phyloP scores from a whole-genome alignment of 2,797 vertebrate species.

The Eurystomus glaucurus region DNA sequence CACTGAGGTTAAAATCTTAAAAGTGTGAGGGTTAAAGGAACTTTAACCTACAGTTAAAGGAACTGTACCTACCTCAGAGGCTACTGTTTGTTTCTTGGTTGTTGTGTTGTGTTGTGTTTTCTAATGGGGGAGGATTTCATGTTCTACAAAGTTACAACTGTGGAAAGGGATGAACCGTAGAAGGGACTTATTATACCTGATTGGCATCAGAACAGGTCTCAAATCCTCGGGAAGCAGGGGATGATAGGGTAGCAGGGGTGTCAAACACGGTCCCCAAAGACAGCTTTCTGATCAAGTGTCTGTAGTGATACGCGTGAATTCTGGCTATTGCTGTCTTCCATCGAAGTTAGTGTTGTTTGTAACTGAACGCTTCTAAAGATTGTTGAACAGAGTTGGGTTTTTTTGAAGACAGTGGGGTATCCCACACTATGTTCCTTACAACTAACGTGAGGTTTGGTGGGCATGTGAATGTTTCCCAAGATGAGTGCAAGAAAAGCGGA shows the following conservation, averaged over 20 bases:
- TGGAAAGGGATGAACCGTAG: not conserved
- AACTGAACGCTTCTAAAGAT: not conserved
- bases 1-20: not conserved
- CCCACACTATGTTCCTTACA: not conserved
- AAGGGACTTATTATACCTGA: not conserved
- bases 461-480: not conserved
- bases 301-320: rapidly evolving
- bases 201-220: not conserved
- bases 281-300: not conserved
- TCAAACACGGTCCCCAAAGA: not conserved
- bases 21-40: not conserved
- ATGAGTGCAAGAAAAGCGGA: not conserved
- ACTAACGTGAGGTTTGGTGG: not conserved
- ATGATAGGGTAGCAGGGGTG: not conserved
- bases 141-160: not conserved
- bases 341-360: not conserved
- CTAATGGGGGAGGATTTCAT: not conserved
- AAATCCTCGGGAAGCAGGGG: not conserved
- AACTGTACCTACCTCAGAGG: not conserved
- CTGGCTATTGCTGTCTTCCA: rapidly evolving
- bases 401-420: not conserved
- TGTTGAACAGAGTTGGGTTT: not conserved
- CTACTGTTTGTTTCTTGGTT: not conserved
- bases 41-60: not conserved
- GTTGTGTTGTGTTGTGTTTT: not conserved